phyloP scores from a whole-genome alignment of 2,888 invertebrate species.

The Philonicus albiceps region DNA sequence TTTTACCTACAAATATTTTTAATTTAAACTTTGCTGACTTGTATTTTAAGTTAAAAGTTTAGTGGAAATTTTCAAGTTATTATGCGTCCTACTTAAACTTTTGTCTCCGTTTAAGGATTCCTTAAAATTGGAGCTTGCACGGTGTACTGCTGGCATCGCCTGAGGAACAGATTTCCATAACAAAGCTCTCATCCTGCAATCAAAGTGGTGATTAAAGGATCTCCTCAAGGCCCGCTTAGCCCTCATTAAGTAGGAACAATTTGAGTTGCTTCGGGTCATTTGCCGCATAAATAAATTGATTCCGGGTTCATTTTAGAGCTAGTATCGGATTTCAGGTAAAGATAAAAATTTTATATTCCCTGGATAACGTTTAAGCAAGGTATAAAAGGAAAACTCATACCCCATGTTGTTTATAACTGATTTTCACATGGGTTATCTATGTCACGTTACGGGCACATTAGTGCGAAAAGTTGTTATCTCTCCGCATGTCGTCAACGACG shows the following conservation, averaged over 20 bases:
- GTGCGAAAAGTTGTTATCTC: conserved; percentile 15
- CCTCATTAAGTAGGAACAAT: background rate
- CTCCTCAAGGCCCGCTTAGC: background rate
- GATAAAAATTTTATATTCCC: background rate
- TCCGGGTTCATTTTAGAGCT: background rate
- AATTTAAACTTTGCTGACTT: background rate
- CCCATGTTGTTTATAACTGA: background rate
- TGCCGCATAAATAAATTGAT: background rate
- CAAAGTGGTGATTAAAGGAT: background rate
- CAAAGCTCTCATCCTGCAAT: background rate
- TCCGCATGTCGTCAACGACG: background rate
- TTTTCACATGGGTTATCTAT: background rate
- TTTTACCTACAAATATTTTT: no score
- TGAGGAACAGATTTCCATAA: background rate
- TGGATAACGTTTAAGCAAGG: background rate
- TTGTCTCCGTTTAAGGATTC: background rate
- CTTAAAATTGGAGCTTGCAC: background rate
- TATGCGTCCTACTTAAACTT: background rate
- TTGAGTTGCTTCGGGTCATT: background rate
- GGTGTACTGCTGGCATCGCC: background rate
- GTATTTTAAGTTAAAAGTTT: background rate
- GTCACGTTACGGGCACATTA: background rate
- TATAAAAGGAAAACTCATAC: background rate
- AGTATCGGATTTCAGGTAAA: background rate
- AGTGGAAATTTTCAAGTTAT: background rate